Evolutionary conservation across 2,113 vertebrate genomes (phyloP).

Genomic region (Delphinus delphis): DNA sequence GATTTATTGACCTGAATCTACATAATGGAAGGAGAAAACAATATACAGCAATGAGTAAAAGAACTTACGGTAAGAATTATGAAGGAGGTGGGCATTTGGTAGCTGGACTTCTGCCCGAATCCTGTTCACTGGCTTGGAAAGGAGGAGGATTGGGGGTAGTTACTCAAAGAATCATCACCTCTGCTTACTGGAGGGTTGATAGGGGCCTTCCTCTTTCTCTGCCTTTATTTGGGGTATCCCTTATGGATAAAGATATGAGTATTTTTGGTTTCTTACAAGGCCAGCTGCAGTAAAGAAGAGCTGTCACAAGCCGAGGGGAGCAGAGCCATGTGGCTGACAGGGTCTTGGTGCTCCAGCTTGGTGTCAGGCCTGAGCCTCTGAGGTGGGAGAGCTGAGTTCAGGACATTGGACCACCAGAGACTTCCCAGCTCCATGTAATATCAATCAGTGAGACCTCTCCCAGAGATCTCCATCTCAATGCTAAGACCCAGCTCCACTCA

Average conservation of each 20-base stretch:
- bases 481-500: no score
- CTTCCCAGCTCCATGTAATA: no score
- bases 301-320: conserved; percentile 59
- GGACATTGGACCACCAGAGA: no score
- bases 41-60: neutral
- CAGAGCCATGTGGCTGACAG: conserved; percentile 3
- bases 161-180: neutral
- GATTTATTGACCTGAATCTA: neutral
- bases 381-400: no score
- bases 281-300: conserved; percentile 68
- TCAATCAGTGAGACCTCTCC: no score
- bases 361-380: no score
- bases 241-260: conserved; percentile 42
- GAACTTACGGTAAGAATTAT: neutral
- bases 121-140: neutral
- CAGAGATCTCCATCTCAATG: no score
- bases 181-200: neutral
- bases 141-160: neutral
- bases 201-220: neutral
- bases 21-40: neutral
- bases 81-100: conserved; percentile 63
- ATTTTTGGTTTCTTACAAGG: conserved; percentile 47
- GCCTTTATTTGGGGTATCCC: neutral
- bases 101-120: conserved; percentile 50
- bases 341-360: no score